Conservation (phyloP, 1,140 invertebrate genomes). For the Antheraea pernyi region DNA sequence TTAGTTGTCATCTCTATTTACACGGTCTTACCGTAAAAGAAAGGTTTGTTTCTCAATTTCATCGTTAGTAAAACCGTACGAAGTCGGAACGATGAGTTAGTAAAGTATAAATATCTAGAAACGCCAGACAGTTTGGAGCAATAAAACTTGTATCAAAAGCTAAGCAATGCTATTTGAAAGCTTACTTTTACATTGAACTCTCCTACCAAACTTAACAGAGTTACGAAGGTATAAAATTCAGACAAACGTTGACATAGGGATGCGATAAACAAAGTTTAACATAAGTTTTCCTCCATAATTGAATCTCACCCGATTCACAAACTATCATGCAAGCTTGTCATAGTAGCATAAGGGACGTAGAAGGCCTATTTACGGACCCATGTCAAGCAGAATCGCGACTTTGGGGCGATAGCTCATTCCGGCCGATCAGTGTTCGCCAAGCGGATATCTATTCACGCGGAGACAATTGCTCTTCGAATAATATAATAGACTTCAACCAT, state of each 20-base stretch:
- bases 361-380: constrained; percentile 14
- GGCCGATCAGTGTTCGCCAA: constrained; percentile 12
- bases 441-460: constrained; percentile 6
- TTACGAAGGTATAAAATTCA: not conserved
- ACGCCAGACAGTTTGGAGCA: too few relatives aligned
- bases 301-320: not conserved
- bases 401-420: constrained; percentile 20
- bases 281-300: not conserved
- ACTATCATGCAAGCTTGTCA: constrained; percentile 6
- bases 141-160: too few relatives aligned
- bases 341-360: not conserved
- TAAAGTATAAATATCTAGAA: too few relatives aligned
- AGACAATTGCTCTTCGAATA: not conserved
- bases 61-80: too few relatives aligned
- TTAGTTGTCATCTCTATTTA: too few relatives aligned
- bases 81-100: too few relatives aligned
- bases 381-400: constrained; percentile 10
- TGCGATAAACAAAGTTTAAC: not conserved
- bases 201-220: not conserved
- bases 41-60: too few relatives aligned
- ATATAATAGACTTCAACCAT: not conserved
- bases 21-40: too few relatives aligned
- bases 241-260: not conserved
- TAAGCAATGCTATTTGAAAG: too few relatives aligned
- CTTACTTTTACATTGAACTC: not conserved